These are phyloP conservation scores for Mesorhabditis belari DNA, from an alignment of 2,888 invertebrate species.

Conservation along the genomic window DNA sequence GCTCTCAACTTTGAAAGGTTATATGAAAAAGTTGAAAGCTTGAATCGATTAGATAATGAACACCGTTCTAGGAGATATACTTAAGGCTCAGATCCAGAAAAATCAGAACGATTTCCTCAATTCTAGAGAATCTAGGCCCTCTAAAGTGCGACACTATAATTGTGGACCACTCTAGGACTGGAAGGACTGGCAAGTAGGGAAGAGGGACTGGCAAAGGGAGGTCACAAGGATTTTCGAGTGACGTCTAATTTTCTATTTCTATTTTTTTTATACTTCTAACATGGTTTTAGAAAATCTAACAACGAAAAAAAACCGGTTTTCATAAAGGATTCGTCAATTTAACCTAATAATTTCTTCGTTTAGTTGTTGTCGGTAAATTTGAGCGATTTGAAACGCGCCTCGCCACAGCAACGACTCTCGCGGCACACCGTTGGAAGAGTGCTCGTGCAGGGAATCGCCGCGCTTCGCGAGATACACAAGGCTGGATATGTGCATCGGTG, in stretches of 20 bases:
- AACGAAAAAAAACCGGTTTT: neutral
- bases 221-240: neutral
- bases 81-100: no score
- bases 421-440: slow-evolving; percentile 22
- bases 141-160: no score
- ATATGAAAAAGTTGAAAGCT: no score
- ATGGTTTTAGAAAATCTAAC: neutral
- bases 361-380: slow-evolving; percentile 36
- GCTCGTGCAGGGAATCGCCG: slow-evolving; percentile 29
- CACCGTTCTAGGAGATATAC: no score
- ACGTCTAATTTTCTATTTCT: neutral
- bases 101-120: no score
- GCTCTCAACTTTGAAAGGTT: no score
- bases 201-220: neutral
- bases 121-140: no score
- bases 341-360: slow-evolving; percentile 15
- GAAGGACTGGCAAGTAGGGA: neutral
- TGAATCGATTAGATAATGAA: no score
- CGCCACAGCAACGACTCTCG: slow-evolving; percentile 26
- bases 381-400: slow-evolving; percentile 32
- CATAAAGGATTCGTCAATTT: neutral
- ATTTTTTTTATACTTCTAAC: neutral
- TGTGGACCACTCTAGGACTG: no score
- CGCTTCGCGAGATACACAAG: slow-evolving; percentile 34
- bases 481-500: slow-evolving; percentile 32